A percentile compares a stretch with the other conserved stretches of the same genome.
Evolutionary conservation across 1,140 invertebrate genomes (phyloP).

Genomic region (Drosophila insularis): DNA sequence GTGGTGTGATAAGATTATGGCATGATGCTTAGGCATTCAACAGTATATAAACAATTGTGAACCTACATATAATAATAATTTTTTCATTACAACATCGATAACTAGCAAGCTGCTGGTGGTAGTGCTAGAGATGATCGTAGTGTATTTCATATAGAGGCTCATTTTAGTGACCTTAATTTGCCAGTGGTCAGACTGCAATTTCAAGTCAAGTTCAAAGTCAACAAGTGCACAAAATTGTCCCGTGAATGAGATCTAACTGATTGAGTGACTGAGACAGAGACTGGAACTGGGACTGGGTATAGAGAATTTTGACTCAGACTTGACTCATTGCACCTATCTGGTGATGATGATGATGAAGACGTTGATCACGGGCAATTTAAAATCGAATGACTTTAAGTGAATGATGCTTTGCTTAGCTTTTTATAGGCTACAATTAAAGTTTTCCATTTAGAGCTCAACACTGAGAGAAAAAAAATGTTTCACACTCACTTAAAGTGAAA

Average conservation of each 20-base stretch:
- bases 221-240: conserved; percentile 27
- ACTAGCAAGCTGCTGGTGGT: conserved; percentile 6
- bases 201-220: conserved; percentile 60
- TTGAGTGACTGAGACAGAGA: not conserved
- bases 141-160: not conserved
- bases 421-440: not conserved
- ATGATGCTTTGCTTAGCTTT: conserved; percentile 18
- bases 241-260: not conserved
- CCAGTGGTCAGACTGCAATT: conserved; percentile 22
- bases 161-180: conserved; percentile 25
- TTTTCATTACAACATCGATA: conserved; percentile 29
- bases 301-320: not conserved
- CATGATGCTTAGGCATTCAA: conserved; percentile 41
- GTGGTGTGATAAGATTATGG: conserved; percentile 63
- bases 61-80: conserved; percentile 1
- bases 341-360: conserved; percentile 18
- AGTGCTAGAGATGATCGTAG: conserved; percentile 5
- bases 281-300: no score
- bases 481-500: not conserved
- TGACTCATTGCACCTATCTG: conserved; percentile 32
- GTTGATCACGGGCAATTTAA: conserved; percentile 35
- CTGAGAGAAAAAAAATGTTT: conserved; percentile 6
- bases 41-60: not conserved
- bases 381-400: conserved; percentile 51
- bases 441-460: conserved; percentile 2